phyloP scores from a whole-genome alignment of 35 echinoderm and acorn worm genomes.

The Heliocidaris tuberculata region DNA sequence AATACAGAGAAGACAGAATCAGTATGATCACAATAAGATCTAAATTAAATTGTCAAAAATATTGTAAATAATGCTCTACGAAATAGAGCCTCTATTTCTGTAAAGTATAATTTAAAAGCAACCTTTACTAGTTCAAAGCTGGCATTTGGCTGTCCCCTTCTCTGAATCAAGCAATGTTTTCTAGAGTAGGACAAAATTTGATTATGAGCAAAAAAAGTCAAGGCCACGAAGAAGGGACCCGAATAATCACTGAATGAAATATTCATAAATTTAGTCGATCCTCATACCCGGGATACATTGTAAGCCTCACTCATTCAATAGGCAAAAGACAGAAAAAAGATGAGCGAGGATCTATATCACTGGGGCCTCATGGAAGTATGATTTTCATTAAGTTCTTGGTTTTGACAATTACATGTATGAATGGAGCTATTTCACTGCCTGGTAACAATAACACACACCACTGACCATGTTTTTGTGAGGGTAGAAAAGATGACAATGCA shows the following conservation, averaged over 20 bases:
- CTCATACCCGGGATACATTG: background rate
- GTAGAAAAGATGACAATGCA: background rate
- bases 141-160: background rate
- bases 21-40: background rate
- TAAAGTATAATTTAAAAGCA: background rate
- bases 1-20: background rate
- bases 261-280: background rate
- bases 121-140: background rate
- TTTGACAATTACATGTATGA: constrained; percentile 5
- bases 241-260: constrained; percentile 4
- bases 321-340: background rate
- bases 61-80: background rate
- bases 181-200: background rate
- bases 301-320: background rate
- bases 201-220: constrained; percentile 11
- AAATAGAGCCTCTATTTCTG: background rate
- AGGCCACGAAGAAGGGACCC: background rate
- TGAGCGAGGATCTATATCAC: background rate
- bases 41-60: background rate
- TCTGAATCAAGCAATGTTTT: background rate
- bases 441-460: background rate
- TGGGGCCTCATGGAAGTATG: background rate
- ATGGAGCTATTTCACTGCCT: background rate
- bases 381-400: background rate
- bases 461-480: background rate